Conservation (phyloP, 2,797 vertebrate species). For the Buceros bicornis region DNA sequence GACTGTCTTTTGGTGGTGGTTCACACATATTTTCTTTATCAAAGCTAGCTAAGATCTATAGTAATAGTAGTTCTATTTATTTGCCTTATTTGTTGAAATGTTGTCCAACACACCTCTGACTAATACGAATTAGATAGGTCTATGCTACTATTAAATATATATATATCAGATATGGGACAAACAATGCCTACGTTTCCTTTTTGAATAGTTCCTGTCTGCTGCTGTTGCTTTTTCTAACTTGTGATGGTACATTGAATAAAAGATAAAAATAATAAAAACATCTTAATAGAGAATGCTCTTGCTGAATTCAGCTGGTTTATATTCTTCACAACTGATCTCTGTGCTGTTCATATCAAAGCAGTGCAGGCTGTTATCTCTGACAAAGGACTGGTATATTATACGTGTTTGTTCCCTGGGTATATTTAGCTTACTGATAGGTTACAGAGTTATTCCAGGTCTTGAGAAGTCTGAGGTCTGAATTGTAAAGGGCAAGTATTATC, state of each 20-base stretch:
- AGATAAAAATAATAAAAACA: not conserved
- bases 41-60: not conserved
- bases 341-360: slow-evolving; percentile 8
- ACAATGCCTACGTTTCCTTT: not conserved
- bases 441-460: not conserved
- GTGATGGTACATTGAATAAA: not conserved
- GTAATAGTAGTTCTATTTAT: not conserved
- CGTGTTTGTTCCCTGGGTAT: not conserved
- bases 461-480: not conserved
- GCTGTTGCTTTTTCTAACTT: not conserved
- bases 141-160: not conserved
- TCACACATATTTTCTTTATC: not conserved
- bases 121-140: not conserved
- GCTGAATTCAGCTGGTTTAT: not conserved
- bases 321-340: not conserved
- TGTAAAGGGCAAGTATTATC: not conserved
- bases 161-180: accelerated
- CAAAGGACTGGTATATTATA: not conserved
- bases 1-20: not conserved
- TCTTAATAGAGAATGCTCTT: not conserved
- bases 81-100: not conserved
- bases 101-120: not conserved
- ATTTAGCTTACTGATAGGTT: slow-evolving; percentile 1
- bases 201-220: not conserved
- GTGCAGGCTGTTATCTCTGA: not conserved